phyloP scores from a whole-genome alignment of 1,140 invertebrate species.

The Hestina assimilis region DNA sequence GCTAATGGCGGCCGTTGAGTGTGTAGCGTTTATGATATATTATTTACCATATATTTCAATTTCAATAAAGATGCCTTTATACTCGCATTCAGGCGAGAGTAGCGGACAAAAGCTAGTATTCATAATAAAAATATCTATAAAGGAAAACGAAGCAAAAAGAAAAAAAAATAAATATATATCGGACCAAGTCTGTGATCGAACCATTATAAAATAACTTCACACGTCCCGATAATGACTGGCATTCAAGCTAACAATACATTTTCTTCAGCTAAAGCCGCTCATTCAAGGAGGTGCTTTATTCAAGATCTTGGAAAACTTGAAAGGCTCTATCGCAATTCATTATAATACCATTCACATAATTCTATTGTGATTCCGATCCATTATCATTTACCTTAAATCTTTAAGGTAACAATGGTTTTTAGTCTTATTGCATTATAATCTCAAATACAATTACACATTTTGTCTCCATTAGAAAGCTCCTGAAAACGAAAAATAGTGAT shows the following conservation, averaged over 20 bases:
- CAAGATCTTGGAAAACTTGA: conserved; percentile 51
- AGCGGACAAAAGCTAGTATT: background rate
- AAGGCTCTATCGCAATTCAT: conserved; percentile 58
- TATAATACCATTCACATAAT: conserved; percentile 53
- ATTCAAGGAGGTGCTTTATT: conserved; percentile 57
- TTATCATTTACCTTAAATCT: conserved; percentile 54
- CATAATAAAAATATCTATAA: too few species aligned
- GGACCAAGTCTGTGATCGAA: background rate
- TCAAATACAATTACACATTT: background rate
- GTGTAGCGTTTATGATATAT: background rate
- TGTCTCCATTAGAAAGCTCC: too few species aligned
- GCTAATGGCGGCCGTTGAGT: too few species aligned
- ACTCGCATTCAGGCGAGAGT: background rate
- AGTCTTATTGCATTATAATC: conserved; percentile 22
- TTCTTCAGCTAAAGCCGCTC: conserved; percentile 49
- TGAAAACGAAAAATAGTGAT: too few species aligned
- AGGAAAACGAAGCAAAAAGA: background rate
- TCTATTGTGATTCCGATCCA: conserved; percentile 50
- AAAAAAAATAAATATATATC: background rate
- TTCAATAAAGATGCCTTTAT: too few species aligned
- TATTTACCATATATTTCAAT: background rate
- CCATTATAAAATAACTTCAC: conserved; percentile 10
- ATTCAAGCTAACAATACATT: conserved; percentile 56
- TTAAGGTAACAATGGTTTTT: conserved; percentile 15
- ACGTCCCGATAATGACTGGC: conserved; percentile 48